These are phyloP conservation scores for Orthosia cruda DNA, from an alignment of 2,888 invertebrate species.

Conservation along the genomic window DNA sequence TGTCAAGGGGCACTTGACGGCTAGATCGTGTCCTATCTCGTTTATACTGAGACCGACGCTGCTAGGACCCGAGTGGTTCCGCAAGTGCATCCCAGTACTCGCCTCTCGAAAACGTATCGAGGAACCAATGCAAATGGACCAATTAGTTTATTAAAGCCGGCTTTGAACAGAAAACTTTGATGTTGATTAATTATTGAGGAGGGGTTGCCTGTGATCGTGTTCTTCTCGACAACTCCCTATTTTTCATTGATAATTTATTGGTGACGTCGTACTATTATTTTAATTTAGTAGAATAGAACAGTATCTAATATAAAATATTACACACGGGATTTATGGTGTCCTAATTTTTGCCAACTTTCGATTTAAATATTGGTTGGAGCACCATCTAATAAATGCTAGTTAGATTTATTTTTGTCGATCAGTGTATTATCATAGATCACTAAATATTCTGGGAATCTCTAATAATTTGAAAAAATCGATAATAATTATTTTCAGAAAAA, in stretches of 20 bases:
- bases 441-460: too few relatives aligned
- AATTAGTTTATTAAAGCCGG: conserved; percentile 69
- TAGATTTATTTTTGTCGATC: neutral
- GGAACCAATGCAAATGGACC: conserved; percentile 68
- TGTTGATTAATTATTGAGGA: conserved; percentile 2
- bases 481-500: neutral
- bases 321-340: neutral
- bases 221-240: neutral
- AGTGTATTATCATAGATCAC: too few relatives aligned
- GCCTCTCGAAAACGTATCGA: conserved; percentile 64
- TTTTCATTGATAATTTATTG: neutral
- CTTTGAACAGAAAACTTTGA: conserved; percentile 36
- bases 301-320: neutral
- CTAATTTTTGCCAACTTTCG: neutral
- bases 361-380: neutral
- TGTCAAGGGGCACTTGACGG: conserved; percentile 82
- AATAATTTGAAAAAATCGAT: too few relatives aligned
- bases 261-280: neutral
- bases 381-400: neutral
- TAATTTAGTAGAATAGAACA: neutral
- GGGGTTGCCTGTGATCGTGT: conserved; percentile 1
- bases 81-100: conserved; percentile 73
- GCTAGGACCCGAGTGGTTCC: conserved; percentile 69
- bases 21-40: conserved; percentile 87
- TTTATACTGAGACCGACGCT: conserved; percentile 77